These are phyloP conservation scores for Drosophila cognata DNA, from an alignment of 2,888 invertebrate genomes.

Conservation along the genomic window DNA sequence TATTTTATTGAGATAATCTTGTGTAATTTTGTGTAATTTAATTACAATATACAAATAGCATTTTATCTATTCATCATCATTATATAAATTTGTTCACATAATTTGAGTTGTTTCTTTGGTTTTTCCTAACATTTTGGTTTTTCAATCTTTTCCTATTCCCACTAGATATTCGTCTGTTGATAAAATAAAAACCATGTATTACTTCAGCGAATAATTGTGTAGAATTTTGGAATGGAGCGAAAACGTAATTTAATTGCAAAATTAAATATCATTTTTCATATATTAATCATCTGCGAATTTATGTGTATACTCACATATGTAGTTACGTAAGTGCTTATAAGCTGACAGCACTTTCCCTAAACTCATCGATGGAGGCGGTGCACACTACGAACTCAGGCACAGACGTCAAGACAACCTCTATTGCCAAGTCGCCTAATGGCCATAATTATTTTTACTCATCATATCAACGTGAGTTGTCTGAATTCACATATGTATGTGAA, in stretches of 20 bases:
- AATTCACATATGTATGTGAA: slow-evolving; percentile 55
- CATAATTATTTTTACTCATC: slow-evolving; percentile 76
- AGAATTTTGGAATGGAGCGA: background rate
- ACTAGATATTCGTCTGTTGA: background rate
- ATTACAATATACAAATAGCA: background rate
- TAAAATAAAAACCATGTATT: background rate
- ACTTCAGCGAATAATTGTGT: background rate
- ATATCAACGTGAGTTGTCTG: slow-evolving; percentile 68
- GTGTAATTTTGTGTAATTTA: background rate
- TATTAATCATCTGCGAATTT: background rate
- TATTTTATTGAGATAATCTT: background rate
- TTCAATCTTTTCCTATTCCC: background rate
- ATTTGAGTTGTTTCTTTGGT: background rate
- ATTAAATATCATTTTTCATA: background rate
- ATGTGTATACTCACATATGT: too few species aligned
- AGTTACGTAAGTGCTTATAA: background rate
- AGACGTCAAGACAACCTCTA: slow-evolving; percentile 32
- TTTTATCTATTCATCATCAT: background rate
- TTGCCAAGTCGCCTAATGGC: slow-evolving; percentile 70
- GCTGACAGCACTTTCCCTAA: slow-evolving; percentile 19
- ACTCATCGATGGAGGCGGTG: slow-evolving; percentile 22
- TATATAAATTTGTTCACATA: background rate
- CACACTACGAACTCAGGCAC: slow-evolving; percentile 9
- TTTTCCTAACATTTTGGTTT: background rate
- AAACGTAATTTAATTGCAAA: background rate